Percentiles rank a stretch among this genome's conserved stretches.
Conservation (phyloP, 1,140 invertebrate genomes). For the Drosophila paulistorum region DNA sequence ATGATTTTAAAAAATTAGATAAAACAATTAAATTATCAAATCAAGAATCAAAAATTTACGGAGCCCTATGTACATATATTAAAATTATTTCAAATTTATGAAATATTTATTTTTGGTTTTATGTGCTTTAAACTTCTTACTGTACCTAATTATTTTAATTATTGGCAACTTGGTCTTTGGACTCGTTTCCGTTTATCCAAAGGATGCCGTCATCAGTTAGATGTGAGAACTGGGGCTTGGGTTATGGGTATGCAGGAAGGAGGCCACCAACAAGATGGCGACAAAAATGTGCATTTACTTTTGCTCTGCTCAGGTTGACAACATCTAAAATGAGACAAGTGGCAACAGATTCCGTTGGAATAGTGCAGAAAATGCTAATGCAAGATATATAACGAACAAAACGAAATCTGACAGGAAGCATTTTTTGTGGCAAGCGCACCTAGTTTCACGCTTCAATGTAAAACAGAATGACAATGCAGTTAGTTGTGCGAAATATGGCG, state of each 20-base stretch:
- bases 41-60: too few species aligned
- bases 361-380: constrained; percentile 53
- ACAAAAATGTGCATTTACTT: constrained; percentile 51
- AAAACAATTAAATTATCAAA: too few species aligned
- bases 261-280: constrained; percentile 38
- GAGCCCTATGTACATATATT: too few species aligned
- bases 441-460: constrained; percentile 78
- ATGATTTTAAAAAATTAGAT: too few species aligned
- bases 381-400: constrained; percentile 37
- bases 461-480: constrained; percentile 45
- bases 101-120: too few species aligned
- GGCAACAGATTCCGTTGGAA: constrained; percentile 51
- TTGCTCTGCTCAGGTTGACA: constrained; percentile 49
- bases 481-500: background rate
- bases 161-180: constrained; percentile 35
- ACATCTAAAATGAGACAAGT: constrained; percentile 65
- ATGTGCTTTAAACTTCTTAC: too few species aligned
- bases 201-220: constrained; percentile 4
- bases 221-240: background rate
- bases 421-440: constrained; percentile 76
- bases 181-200: background rate
- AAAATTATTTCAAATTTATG: too few species aligned
- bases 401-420: constrained; percentile 70
- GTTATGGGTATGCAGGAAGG: background rate
- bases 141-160: background rate